Evolutionary conservation across 2,888 invertebrate species (phyloP).

Genomic region (Rhingia campestris): DNA sequence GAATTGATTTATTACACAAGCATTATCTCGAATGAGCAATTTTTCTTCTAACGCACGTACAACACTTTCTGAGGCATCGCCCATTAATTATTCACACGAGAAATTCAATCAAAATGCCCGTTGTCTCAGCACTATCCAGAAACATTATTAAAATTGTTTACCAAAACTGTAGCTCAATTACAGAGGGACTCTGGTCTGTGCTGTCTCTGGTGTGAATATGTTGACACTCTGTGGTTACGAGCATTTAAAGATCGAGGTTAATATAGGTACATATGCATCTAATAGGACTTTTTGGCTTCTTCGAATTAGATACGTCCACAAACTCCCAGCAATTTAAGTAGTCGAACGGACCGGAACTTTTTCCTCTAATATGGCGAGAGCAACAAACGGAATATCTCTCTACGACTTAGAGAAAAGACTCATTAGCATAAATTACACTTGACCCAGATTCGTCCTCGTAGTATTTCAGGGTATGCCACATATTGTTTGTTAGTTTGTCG

Average conservation of each 20-base stretch:
- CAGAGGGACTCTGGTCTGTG: neutral
- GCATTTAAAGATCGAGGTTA: constrained; percentile 45
- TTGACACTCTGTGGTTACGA: constrained; percentile 40
- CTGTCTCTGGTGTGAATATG: constrained; percentile 13
- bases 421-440: constrained; percentile 74
- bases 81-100: constrained; percentile 46
- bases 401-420: constrained; percentile 51
- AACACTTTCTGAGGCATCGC: neutral
- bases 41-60: neutral
- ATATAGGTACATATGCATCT: constrained; percentile 25
- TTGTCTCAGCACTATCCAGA: neutral
- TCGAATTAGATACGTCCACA: constrained; percentile 18
- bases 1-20: constrained; percentile 43
- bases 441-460: constrained; percentile 53
- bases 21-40: constrained; percentile 4
- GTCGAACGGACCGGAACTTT: constrained; percentile 53
- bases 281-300: neutral
- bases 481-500: constrained; percentile 12
- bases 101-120: constrained; percentile 28
- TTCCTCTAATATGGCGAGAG: constrained; percentile 25
- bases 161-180: constrained; percentile 37
- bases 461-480: constrained; percentile 47
- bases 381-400: constrained; percentile 14
- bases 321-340: constrained; percentile 48
- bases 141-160: constrained; percentile 34